Conservation (phyloP, 2,113 vertebrate species). For the Corynorhinus townsendii region DNA sequence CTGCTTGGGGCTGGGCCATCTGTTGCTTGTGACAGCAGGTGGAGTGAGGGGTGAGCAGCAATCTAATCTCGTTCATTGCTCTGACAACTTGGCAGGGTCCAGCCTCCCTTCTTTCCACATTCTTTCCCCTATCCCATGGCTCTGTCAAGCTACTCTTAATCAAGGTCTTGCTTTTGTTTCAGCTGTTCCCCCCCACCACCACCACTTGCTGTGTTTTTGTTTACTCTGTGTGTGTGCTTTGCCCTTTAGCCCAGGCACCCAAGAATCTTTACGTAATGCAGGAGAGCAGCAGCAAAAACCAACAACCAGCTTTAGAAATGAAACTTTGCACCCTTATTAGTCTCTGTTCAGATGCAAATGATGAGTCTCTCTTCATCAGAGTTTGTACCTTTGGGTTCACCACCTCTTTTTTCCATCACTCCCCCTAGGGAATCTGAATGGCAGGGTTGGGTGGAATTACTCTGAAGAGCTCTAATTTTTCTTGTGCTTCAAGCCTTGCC, state of each 20-base stretch:
- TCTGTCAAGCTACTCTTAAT: background rate
- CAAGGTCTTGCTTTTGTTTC: constrained; percentile 17
- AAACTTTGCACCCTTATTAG: constrained; percentile 4
- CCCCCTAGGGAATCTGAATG: background rate
- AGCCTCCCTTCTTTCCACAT: background rate
- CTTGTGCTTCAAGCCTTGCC: background rate
- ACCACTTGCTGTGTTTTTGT: constrained; percentile 39
- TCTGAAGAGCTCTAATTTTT: background rate
- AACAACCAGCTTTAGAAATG: constrained; percentile 11
- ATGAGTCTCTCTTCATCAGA: background rate
- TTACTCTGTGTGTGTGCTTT: constrained; percentile 35
- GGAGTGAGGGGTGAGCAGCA: background rate
- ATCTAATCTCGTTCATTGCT: background rate
- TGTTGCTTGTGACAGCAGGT: background rate
- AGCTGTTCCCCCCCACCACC: background rate
- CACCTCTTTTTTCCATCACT: background rate
- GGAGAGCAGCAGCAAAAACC: background rate
- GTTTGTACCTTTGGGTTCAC: constrained; percentile 7
- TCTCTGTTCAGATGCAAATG: constrained; percentile 44
- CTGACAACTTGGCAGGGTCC: background rate
- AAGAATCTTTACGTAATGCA: constrained; percentile 40
- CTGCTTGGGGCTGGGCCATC: constrained; percentile 52
- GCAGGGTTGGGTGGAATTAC: background rate
- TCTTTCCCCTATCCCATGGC: background rate
- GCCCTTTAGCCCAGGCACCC: constrained; percentile 15